phyloP scores from a whole-genome alignment of 2,797 vertebrate genomes.

The Hoplostethus atlanticus region DNA sequence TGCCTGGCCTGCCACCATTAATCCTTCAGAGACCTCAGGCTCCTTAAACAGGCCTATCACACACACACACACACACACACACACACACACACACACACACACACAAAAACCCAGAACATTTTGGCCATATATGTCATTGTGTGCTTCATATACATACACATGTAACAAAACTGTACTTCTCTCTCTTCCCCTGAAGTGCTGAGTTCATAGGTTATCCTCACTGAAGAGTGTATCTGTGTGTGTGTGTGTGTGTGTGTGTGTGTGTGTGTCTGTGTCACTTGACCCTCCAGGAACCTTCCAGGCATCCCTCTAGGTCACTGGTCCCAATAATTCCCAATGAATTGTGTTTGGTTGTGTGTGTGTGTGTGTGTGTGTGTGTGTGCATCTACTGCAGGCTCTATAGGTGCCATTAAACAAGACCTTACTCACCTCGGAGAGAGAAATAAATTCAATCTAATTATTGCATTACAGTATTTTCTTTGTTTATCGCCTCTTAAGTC shows the following conservation, averaged over 20 bases:
- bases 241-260: slow-evolving; percentile 19
- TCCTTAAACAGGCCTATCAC: slow-evolving; percentile 73
- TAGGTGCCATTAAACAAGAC: too few relatives aligned
- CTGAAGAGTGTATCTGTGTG: slow-evolving; percentile 9
- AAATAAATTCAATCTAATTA: slow-evolving; percentile 44
- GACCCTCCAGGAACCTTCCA: slow-evolving; percentile 53
- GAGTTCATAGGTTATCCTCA: too few relatives aligned
- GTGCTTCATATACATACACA: slow-evolving; percentile 38
- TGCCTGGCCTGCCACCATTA: slow-evolving; percentile 83
- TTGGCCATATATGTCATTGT: slow-evolving; percentile 35
- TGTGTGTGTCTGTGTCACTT: slow-evolving; percentile 44
- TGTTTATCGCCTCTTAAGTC: slow-evolving; percentile 53
- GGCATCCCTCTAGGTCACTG: slow-evolving; percentile 49
- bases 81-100: slow-evolving; percentile 13
- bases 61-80: slow-evolving; percentile 43
- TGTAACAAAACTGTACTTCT: too few relatives aligned
- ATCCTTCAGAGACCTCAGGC: slow-evolving; percentile 80
- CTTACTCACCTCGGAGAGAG: too few relatives aligned
- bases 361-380: slow-evolving; percentile 4
- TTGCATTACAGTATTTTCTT: slow-evolving; percentile 53
- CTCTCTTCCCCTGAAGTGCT: slow-evolving; percentile 13
- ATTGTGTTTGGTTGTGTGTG: slow-evolving; percentile 31
- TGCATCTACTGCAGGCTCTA: too few relatives aligned
- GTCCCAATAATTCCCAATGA: slow-evolving; percentile 45
- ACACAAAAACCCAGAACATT: slow-evolving; percentile 14